Base-by-base conservation (phyloP, 2,113 vertebrate genomes). In the Kryptolebias marmoratus region DNA sequence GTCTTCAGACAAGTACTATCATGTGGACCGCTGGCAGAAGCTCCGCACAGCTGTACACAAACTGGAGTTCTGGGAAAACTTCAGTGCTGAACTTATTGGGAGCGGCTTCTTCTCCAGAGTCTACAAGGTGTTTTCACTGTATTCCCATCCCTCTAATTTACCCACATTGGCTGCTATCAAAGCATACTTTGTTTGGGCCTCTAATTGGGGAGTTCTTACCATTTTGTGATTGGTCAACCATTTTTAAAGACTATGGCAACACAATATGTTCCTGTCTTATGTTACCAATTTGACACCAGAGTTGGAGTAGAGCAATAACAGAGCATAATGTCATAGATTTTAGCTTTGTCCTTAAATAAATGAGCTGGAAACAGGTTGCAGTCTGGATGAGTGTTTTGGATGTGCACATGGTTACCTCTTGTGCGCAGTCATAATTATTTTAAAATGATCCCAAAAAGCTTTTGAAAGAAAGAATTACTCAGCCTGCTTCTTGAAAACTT, bases 11-110 rank as follows among this genome's bases (percentile, higher is more conserved):
- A 75, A 92, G 22, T 96, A 94, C 86, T 95, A 85, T 85, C 91
- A 92, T 0, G 90, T 93, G 77, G 95, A 95, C 81, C 94, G 94
- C 59, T 96, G 96, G 95, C 95, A 96, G 91, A 94, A 91, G 72
- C 91, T 96, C 2, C 95, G 95, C 69, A 95, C 94, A 0, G 94
- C 95, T 0, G 95, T 96, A 70, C 90, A 95, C 53, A 96, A 94
- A 83, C 93, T 96, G 74, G 96, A 96, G 54, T 96, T 96, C 88
- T 96, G 96, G 96, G 96, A 96, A 75, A 96, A 93, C 88, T 96
- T 96, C 81, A 93, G 74, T 0, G 73, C 94, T 0, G 95, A 96
- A 76, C 89, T 96, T 11, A 94, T 95, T 1, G 96, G 95, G 31
- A 95, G 93, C 0, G 95, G 96, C 53, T 96, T 96, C 90, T 96